Evolutionary conservation across 1,140 invertebrate genomes (phyloP).

Genomic region (Aphelinus atriplicis): DNA sequence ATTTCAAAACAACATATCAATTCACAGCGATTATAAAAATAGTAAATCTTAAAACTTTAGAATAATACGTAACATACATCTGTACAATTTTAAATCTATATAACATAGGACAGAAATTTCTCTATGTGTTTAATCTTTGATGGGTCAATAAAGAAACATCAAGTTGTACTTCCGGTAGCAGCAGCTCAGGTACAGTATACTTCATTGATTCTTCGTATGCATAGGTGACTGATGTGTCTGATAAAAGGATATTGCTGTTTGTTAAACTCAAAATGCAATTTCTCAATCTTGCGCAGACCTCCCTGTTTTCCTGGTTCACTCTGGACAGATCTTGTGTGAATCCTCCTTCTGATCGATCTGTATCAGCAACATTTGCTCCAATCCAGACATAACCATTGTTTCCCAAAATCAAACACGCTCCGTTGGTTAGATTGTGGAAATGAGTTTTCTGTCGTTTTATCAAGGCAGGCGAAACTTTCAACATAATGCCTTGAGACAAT

Average conservation of each 20-base stretch:
- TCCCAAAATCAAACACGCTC: conserved; percentile 91
- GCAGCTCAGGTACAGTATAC: conserved; percentile 81
- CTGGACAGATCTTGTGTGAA: conserved; percentile 83
- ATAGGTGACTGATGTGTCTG: conserved; percentile 91
- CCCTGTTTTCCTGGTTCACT: conserved; percentile 76
- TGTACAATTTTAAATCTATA: too few species aligned
- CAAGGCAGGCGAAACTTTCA: conserved; percentile 92
- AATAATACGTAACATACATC: too few species aligned
- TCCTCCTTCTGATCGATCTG: conserved; percentile 79
- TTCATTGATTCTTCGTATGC: conserved; percentile 91
- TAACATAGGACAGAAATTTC: too few species aligned
- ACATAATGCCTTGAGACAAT: conserved; percentile 85
- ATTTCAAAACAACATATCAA: too few species aligned
- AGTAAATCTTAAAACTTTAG: too few species aligned
- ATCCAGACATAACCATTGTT: conserved; percentile 99
- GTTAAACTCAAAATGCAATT: conserved; percentile 91
- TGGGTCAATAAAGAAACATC: conserved; percentile 80
- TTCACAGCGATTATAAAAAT: too few species aligned
- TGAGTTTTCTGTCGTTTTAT: conserved; percentile 95
- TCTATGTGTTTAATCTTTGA: conserved; percentile 64
- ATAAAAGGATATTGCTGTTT: conserved; percentile 87
- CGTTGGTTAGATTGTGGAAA: conserved; percentile 93
- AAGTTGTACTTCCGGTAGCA: conserved; percentile 83
- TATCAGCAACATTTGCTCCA: conserved; percentile 73
- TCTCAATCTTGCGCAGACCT: conserved; percentile 85